Evolutionary conservation across 2,797 vertebrate genomes (phyloP).

Genomic region (Aselliscus stoliczkanus): DNA sequence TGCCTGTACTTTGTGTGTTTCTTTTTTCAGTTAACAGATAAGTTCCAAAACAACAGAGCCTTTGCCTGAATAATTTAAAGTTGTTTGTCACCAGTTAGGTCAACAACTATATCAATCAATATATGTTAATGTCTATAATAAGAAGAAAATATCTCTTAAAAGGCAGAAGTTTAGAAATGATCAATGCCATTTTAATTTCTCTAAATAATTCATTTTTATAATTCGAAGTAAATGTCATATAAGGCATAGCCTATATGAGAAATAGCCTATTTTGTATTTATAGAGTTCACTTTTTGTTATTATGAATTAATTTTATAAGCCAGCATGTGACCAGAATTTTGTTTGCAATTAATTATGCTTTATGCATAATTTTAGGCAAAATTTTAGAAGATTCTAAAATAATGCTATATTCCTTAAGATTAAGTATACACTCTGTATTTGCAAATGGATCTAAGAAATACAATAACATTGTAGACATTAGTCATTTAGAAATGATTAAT

Average conservation of each 20-base stretch:
- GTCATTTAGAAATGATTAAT: background rate
- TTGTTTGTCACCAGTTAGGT: background rate
- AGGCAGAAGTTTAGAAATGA: background rate
- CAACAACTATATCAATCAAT: background rate
- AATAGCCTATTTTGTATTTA: background rate
- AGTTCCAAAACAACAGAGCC: background rate
- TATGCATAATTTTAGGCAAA: background rate
- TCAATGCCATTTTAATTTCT: background rate
- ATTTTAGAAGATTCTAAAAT: background rate
- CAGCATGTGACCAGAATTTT: background rate
- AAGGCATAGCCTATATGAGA: background rate
- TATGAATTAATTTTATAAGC: background rate
- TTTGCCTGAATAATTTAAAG: background rate
- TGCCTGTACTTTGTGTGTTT: background rate
- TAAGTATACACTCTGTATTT: background rate
- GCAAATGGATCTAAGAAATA: background rate
- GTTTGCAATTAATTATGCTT: background rate
- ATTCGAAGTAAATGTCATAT: background rate
- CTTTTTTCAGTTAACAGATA: background rate
- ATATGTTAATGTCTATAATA: background rate
- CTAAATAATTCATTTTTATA: background rate
- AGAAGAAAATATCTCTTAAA: background rate
- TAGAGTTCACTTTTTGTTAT: background rate
- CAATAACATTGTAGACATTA: background rate
- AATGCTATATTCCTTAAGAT: background rate